Evolutionary conservation across 1,140 invertebrate genomes (phyloP).

Genomic region (Euura lappo): DNA sequence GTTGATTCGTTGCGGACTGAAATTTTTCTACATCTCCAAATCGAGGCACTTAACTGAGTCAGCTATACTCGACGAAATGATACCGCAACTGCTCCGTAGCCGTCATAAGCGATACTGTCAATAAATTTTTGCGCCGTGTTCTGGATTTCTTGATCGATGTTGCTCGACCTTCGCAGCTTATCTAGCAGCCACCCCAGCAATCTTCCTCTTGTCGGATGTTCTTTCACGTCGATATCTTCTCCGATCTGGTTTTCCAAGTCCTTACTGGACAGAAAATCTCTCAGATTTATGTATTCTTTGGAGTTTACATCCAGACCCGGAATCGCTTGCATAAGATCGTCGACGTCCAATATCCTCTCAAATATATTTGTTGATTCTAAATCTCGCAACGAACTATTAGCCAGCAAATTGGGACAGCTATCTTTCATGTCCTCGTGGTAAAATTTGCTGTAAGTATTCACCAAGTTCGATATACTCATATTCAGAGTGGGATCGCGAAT

Average conservation of each 20-base stretch:
- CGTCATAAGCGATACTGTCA: conserved; percentile 18
- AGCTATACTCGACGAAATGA: background rate
- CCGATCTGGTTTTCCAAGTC: conserved; percentile 17
- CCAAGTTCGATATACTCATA: background rate
- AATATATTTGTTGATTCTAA: too few species aligned
- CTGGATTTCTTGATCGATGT: conserved; percentile 15
- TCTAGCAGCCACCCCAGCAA: conserved; percentile 18
- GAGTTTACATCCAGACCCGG: background rate
- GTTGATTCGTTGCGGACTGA: too few species aligned
- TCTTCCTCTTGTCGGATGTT: conserved; percentile 26
- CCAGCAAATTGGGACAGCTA: too few species aligned
- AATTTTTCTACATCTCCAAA: too few species aligned
- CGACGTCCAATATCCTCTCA: background rate
- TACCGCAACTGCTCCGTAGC: conserved; percentile 18
- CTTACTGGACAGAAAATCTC: conserved; percentile 9
- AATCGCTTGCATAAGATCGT: conserved; percentile 20
- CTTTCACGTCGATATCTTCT: conserved; percentile 9
- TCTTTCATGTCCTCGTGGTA: too few species aligned
- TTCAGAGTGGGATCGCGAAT: background rate
- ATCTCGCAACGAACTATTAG: too few species aligned
- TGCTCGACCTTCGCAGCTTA: background rate
- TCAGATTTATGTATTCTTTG: background rate
- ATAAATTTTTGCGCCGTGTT: conserved; percentile 11
- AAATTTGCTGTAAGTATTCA: background rate
- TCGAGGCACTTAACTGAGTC: too few species aligned